phyloP scores from a whole-genome alignment of 2,797 vertebrate species.

The Enteromius afrohamiltoni region DNA sequence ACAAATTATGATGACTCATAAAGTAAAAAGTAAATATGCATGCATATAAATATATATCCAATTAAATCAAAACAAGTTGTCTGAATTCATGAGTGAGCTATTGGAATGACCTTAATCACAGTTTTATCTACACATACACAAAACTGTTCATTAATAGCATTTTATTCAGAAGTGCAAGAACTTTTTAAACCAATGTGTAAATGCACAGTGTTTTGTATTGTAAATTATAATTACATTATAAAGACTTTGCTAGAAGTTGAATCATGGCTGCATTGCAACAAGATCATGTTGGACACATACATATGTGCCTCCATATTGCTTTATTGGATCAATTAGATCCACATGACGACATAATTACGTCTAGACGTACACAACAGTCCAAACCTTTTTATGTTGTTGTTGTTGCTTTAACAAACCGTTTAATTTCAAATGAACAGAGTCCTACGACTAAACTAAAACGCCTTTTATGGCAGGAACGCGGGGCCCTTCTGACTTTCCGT shows the following conservation, averaged over 20 bases:
- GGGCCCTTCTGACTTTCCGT: slow-evolving; percentile 85
- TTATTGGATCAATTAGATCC: background rate
- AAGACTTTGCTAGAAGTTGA: background rate
- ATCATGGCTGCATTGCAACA: background rate
- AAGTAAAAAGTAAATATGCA: too few relatives aligned
- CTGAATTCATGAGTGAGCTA: background rate
- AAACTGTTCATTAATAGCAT: background rate
- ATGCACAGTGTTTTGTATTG: background rate
- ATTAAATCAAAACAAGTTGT: too few relatives aligned
- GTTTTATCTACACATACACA: background rate
- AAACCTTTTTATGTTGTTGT: background rate
- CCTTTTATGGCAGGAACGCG: slow-evolving; percentile 33
- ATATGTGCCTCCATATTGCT: background rate
- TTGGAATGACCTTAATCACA: background rate
- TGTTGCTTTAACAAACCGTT: background rate
- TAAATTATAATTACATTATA: background rate
- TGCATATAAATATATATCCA: too few relatives aligned
- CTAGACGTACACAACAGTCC: background rate
- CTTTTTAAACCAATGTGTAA: background rate
- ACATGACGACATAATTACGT: background rate
- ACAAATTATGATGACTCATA: background rate
- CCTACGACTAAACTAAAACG: slow-evolving; percentile 11
- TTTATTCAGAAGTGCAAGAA: background rate
- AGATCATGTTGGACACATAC: background rate
- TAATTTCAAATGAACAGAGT: background rate